Base-by-base conservation (phyloP, 2,888 invertebrate species). In the Nineta flava region DNA sequence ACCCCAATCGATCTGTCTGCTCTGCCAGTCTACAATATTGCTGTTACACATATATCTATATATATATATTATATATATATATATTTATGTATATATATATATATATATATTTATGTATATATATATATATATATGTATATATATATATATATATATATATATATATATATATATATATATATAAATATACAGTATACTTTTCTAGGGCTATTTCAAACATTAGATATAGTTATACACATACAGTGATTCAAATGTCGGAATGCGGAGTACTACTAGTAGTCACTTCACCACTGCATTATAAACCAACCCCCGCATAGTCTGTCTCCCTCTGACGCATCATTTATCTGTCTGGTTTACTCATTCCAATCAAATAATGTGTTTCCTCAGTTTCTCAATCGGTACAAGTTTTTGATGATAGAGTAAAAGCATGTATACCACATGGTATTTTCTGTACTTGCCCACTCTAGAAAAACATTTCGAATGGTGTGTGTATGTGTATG, bases 1-100 rank as follows among this genome's bases (percentile, higher is more conserved):
- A 58, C 51, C 56, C 59, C 55, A 64, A 65, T 65, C 65, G 66
- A 66, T 66, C 61, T 61, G 57, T 50, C 45, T 51, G 47, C 52
- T 16, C 32, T 26, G 44, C 16, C 19, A 21, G 40, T 15, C 19
- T 26, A 26, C 26, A 7, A 26, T 26, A 26, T 26, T 26, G 26
- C 26, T 26, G 26, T 26, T 26, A 26, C 26, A 6, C 19, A 19
- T 19, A 2, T 19, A 19, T 19, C 2, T 19, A 19, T 19, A 19
- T 19, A 19, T 19, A 19, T 19, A 19, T 19, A 40, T n/a, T 15
- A 15, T 40, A 40, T n/a, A 40, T n/a, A 12, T 40, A n/a, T 40
- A n/a, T 40, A 40, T 40, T 3, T 40, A 40, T 40, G 13, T 40
- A 40, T 40, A 40, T 40, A 40, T 40, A 40, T 40, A 40, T 40